Evolutionary conservation across 2,113 vertebrate genomes (phyloP), one percentile per base, ranked within the genome.

Genomic region (Shinisaurus crocodilurus): DNA sequence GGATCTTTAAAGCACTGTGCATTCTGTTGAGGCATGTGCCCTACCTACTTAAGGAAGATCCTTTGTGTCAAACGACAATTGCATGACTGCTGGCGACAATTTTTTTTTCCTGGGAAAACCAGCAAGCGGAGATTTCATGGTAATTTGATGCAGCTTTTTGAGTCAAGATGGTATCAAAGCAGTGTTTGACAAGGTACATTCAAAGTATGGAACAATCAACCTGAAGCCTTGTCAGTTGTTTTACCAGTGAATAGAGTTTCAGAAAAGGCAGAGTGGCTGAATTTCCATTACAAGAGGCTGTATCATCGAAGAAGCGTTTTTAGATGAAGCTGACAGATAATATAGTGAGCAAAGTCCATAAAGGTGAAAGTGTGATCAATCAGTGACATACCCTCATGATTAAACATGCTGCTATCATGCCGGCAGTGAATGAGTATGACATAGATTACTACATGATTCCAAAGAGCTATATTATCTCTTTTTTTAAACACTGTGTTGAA

Each of bases 171-270:
- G 25, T 40, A 88, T 87, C 86, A 92, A 94, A 89, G 89, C 77
- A 69, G 89, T 86, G 74, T 87, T 87, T 91, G 92, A 95, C 86
- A 94, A 93, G 86, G n/a, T n/a, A 80, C 20, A 88, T 72, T 91
- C 75, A 65, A 95, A 92, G 88, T 88, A 93, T 87, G 91, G 91
- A 94, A 91, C 91, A 80, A 94, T 95, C 91, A 94, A 93, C 90
- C 74, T 60, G 89, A 90, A 92, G 92, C 15, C 70, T 34, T 92
- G 91, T 87, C 81, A 90, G 81, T 91, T 89, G 91, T 88, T 94
- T 93, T 83, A 92, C 1, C 45, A 94, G 85, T 8, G 93, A 93
- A 94, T 86, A 40, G 60, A 34, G 29, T 84, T 91, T 90, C 75
- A 90, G 81, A 89, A 83, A 69, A 54, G 70, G 32, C 50, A 67